Percentiles rank a stretch among this genome's conserved stretches.
phyloP scores from a whole-genome alignment of 2,888 invertebrate species.

The Epiblema foenella region DNA sequence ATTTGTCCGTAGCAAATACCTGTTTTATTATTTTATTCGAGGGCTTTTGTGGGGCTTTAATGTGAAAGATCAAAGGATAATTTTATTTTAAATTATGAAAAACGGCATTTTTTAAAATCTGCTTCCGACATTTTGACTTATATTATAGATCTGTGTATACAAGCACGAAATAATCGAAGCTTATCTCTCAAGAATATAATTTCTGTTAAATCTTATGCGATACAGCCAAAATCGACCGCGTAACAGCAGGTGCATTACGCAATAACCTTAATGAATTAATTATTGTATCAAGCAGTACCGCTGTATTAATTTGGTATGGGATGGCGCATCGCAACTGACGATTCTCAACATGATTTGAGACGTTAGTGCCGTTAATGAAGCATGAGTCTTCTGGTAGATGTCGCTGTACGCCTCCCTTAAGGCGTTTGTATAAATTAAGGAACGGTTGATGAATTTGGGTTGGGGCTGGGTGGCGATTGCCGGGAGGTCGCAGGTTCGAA shows the following conservation, averaged over 20 bases:
- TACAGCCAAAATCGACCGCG: neutral
- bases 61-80: constrained; percentile 15
- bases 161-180: neutral
- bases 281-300: no score
- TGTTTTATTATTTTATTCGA: neutral
- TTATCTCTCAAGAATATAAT: neutral
- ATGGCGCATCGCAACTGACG: no score
- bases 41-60: neutral
- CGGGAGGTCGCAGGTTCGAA: no score
- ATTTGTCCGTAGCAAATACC: no score
- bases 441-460: no score
- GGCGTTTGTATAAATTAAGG: no score
- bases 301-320: no score
- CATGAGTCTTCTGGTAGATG: no score
- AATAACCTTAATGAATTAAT: constrained; percentile 26
- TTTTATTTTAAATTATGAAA: neutral
- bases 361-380: no score
- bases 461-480: no score
- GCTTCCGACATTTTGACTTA: neutral
- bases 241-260: constrained; percentile 15
- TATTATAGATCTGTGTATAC: neutral
- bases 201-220: neutral
- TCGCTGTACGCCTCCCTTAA: no score
- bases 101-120: neutral
- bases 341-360: no score